These are phyloP conservation scores for Meiosimyza platycephala DNA, from an alignment of 2,888 invertebrate genomes.

Conservation along the genomic window DNA sequence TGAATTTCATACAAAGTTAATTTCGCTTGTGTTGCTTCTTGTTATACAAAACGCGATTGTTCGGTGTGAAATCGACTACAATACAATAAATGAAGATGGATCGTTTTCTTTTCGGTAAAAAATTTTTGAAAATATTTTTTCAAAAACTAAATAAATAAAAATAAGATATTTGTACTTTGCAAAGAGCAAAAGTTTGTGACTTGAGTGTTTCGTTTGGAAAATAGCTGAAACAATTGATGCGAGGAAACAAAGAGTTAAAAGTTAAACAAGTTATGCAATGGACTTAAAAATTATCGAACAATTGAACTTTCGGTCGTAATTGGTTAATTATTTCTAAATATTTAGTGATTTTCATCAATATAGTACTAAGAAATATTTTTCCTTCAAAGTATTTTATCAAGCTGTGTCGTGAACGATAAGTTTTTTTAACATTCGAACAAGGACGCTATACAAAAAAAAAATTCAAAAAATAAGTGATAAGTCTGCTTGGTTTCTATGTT, in stretches of 20 bases:
- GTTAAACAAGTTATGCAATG: too few species aligned
- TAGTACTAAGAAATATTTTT: too few species aligned
- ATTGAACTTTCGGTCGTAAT: too few species aligned
- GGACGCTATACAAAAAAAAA: too few species aligned
- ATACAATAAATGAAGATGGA: conserved; percentile 77
- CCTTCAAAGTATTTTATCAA: too few species aligned
- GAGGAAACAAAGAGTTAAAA: too few species aligned
- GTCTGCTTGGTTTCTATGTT: neutral
- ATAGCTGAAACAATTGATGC: too few species aligned
- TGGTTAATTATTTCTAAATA: too few species aligned
- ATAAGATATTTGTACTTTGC: neutral
- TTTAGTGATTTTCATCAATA: too few species aligned
- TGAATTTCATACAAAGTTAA: conserved; percentile 2
- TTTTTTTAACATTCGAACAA: too few species aligned
- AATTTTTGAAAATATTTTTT: conserved; percentile 35
- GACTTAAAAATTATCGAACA: too few species aligned
- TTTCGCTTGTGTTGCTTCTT: neutral
- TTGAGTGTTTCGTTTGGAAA: neutral
- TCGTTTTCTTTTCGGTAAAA: conserved; percentile 78
- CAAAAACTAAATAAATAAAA: neutral
- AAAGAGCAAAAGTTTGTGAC: neutral
- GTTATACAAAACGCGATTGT: neutral
- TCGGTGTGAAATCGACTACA: conserved; percentile 69
- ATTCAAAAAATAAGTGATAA: neutral
- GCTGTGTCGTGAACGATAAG: too few species aligned